Base-by-base conservation (phyloP, 1,140 invertebrate genomes). In the Trichomalopsis sarcophagae region DNA sequence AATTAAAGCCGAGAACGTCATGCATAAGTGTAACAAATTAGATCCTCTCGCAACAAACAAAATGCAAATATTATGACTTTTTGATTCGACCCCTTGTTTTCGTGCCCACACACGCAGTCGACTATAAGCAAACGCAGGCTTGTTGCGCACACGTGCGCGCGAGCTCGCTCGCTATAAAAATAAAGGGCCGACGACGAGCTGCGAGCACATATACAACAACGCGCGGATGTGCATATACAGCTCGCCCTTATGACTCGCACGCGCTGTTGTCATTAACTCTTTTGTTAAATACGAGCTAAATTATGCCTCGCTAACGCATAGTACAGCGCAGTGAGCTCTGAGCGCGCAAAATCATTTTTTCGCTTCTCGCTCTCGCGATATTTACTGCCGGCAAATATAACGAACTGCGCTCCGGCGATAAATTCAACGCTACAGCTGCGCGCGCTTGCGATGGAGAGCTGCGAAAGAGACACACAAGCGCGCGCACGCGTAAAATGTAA, bases 61-160 rank as follows among this genome's bases (percentile, higher is more conserved):
- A 81, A 81, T 81, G 62, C 66, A 81, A 81, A 81, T 62, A 81
- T 81, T 71, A 81, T 47, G 79, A 81, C 17, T 81, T 81, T 81
- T 81, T 81, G 79, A 81, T 47, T 81, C 36, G 27, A 27, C 33
- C 76, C 33, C 13, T 36, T 36, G 21, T 27, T 47, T 47, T 44
- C 5, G 6, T 1, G 68, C 1, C 23, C 30, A 13, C 66, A 27
- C 27, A 27, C 27, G 27, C 27, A 27, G 27, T 69, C 7, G 6
- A 62, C 4, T 62, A n/a, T n/a, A n/a, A 62, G 7, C 6, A 62
- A 62, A 71, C 68, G 27, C 27, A 71, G 13, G 3, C 30, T 33
- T 27, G 10, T 4, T 10, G 0, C 5, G 23, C 30, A 40, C 73
- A 10, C 7, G 17, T 40, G 17, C 21, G 17, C 44, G 62, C 7